phyloP scores from a whole-genome alignment of 92 coral and sea anemone species.

The Heliopora coerulea region DNA sequence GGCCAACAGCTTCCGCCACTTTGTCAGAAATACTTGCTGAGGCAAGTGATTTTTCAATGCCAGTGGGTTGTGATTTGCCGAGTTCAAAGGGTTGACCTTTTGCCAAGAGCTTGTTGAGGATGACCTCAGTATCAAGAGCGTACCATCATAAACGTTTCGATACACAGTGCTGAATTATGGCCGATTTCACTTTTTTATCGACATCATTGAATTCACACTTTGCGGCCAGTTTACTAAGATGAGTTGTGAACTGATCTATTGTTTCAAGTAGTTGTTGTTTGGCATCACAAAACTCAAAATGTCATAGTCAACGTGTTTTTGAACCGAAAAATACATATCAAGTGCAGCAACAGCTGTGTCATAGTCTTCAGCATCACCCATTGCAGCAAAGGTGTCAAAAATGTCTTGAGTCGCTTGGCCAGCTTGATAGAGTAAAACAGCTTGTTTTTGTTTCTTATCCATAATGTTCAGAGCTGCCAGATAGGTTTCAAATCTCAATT shows the following conservation, averaged over 20 bases:
- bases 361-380: background rate
- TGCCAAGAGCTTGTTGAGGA: background rate
- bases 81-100: background rate
- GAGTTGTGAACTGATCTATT: slow-evolving; percentile 1
- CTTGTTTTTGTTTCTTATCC: slow-evolving; percentile 27
- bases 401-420: slow-evolving; percentile 30
- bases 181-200: background rate
- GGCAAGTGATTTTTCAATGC: background rate
- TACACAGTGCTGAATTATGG: background rate
- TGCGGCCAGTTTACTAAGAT: background rate
- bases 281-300: slow-evolving; percentile 1
- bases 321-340: slow-evolving; percentile 34
- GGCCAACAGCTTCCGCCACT: no score
- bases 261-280: background rate
- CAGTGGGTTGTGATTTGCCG: background rate
- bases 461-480: slow-evolving; percentile 25
- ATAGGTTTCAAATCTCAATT: slow-evolving; percentile 13
- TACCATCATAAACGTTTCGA: background rate
- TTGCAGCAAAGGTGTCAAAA: slow-evolving; percentile 11
- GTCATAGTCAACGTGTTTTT: slow-evolving; percentile 35
- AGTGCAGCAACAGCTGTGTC: slow-evolving; percentile 22
- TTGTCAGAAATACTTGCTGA: background rate
- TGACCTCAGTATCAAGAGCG: background rate
- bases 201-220: background rate
- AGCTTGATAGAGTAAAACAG: slow-evolving; percentile 22